A percentile compares a stretch with the other conserved stretches of the same genome.
These are phyloP conservation scores for Cervus canadensis DNA, from an alignment of 2,113 vertebrate species.

Conservation along the genomic window DNA sequence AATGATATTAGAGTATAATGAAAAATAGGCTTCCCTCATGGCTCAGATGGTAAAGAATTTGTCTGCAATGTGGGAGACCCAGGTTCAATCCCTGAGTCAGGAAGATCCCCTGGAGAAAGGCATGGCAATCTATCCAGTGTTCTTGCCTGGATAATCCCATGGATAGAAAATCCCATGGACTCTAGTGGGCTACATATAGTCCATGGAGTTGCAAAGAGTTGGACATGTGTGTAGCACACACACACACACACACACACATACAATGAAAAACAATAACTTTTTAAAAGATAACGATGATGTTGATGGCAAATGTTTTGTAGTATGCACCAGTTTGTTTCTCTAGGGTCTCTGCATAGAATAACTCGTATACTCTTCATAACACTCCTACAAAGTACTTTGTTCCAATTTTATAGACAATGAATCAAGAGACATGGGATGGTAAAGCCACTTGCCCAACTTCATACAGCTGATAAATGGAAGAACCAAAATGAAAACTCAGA, in stretches of 20 bases:
- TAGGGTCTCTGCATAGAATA: neutral
- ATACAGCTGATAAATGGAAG: neutral
- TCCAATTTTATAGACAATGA: neutral
- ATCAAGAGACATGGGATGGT: neutral
- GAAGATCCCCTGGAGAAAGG: neutral
- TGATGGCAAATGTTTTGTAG: neutral
- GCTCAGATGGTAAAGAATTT: neutral
- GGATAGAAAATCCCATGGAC: neutral
- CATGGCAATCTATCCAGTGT: neutral
- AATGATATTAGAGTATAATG: neutral
- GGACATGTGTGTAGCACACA: neutral
- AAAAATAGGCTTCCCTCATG: neutral
- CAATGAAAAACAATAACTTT: neutral
- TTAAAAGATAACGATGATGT: neutral
- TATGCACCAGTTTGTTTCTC: neutral
- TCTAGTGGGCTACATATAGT: neutral
- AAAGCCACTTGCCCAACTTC: neutral
- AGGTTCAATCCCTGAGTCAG: neutral
- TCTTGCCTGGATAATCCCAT: neutral
- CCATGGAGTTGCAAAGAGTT: neutral
- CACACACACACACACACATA: neutral
- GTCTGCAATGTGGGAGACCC: neutral
- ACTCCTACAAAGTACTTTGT: neutral
- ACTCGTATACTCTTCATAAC: neutral
- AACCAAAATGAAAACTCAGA: neutral